Conservation (phyloP, 2,888 invertebrate genomes). For the Nebria salina region DNA sequence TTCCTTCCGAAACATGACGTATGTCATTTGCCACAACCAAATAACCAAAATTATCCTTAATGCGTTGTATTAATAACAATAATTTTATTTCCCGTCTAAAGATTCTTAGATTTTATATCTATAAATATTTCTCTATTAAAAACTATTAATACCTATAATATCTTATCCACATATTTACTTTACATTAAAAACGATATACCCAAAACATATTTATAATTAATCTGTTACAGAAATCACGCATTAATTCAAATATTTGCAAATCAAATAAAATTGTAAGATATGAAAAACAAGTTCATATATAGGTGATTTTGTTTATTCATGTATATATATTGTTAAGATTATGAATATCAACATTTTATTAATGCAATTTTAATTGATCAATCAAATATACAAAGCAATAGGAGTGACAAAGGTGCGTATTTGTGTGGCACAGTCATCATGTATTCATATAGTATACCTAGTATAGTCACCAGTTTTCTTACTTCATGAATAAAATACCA, state of each 20-base stretch:
- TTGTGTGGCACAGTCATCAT: not conserved
- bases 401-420: too few relatives aligned
- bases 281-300: too few relatives aligned
- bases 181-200: not conserved
- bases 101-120: not conserved
- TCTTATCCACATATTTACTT: not conserved
- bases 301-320: too few relatives aligned
- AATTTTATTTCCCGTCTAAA: not conserved
- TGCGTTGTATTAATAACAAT: not conserved
- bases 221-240: too few relatives aligned
- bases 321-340: too few relatives aligned
- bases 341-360: too few relatives aligned
- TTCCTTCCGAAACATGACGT: slow-evolving; percentile 27
- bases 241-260: too few relatives aligned
- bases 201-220: too few relatives aligned
- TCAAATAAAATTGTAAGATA: too few relatives aligned
- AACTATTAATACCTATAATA: slow-evolving; percentile 3
- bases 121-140: too few relatives aligned
- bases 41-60: slow-evolving; percentile 16
- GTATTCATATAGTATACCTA: slow-evolving; percentile 9
- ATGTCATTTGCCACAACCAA: slow-evolving; percentile 30
- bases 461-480: not conserved
- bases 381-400: too few relatives aligned
- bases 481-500: not conserved
- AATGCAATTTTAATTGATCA: too few relatives aligned